Percentiles rank a stretch among this genome's conserved stretches.
Evolutionary conservation across 2,888 invertebrate species (phyloP).

Genomic region (Lumbricus terrestris): DNA sequence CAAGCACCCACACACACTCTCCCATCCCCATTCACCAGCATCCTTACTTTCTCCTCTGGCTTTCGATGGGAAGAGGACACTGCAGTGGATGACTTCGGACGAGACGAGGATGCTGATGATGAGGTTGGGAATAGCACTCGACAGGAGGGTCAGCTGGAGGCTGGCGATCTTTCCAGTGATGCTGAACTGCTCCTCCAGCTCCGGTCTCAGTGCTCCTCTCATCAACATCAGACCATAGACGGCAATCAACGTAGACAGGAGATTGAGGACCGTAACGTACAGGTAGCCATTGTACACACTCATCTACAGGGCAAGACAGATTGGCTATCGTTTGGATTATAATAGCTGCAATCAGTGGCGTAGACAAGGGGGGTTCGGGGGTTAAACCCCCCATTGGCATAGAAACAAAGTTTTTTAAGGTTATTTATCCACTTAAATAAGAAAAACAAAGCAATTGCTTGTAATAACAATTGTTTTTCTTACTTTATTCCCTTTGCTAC

Average conservation of each 20-base stretch:
- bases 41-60: conserved; percentile 31
- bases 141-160: conserved; percentile 29
- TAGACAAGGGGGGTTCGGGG: too few relatives aligned
- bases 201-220: conserved; percentile 14
- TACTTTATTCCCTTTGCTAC: too few relatives aligned
- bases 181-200: conserved; percentile 25
- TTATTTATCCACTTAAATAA: too few relatives aligned
- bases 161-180: conserved; percentile 29
- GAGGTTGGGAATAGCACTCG: conserved; percentile 32
- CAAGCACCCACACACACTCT: background rate
- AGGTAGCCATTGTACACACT: conserved; percentile 28
- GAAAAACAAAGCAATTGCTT: too few relatives aligned
- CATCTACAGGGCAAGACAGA: conserved; percentile 22
- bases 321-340: too few relatives aligned
- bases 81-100: conserved; percentile 26
- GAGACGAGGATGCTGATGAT: conserved; percentile 30
- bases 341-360: too few relatives aligned
- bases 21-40: background rate
- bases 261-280: conserved; percentile 29
- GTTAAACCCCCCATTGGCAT: too few relatives aligned
- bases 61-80: conserved; percentile 23
- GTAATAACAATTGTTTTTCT: too few relatives aligned
- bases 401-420: too few relatives aligned
- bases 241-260: conserved; percentile 30
- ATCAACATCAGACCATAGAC: conserved; percentile 33